phyloP scores from a whole-genome alignment of 2,888 invertebrate species.

The Cecidostiba fungosa region DNA sequence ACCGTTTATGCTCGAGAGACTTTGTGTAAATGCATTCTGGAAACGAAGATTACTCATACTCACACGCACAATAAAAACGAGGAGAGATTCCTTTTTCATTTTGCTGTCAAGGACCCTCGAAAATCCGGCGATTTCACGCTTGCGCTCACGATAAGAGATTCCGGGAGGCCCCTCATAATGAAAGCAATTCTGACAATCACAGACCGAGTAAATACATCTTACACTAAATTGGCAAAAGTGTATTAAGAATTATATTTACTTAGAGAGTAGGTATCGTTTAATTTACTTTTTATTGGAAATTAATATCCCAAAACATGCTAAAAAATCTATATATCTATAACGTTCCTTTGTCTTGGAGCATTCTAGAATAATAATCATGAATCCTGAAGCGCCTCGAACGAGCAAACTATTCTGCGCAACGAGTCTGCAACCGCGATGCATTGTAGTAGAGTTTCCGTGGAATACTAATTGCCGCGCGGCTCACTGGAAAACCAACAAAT shows the following conservation, averaged over 20 bases:
- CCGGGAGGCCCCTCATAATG: constrained; percentile 54
- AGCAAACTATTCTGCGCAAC: constrained; percentile 5
- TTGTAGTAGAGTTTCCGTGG: constrained; percentile 27
- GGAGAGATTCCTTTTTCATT: constrained; percentile 52
- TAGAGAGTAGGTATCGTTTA: background rate
- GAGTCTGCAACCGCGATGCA: background rate
- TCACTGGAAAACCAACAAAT: constrained; percentile 41
- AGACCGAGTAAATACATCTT: constrained; percentile 55
- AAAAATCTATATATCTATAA: background rate
- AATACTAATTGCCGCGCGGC: constrained; percentile 54
- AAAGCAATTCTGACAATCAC: constrained; percentile 49
- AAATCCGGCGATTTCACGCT: constrained; percentile 64
- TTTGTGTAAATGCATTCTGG: constrained; percentile 50
- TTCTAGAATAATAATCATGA: background rate
- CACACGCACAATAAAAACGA: constrained; percentile 41
- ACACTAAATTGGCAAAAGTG: constrained; percentile 52
- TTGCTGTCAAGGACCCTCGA: constrained; percentile 62
- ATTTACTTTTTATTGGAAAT: background rate
- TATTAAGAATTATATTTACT: constrained; percentile 18
- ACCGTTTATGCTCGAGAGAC: constrained; percentile 54
- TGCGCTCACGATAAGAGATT: constrained; percentile 58
- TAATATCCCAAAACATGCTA: background rate
- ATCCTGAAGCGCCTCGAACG: background rate
- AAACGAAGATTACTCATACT: constrained; percentile 57
- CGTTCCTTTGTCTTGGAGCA: background rate